Evolutionary conservation across 2,888 invertebrate genomes (phyloP).

Genomic region (Thecocarcelia acutangulata): DNA sequence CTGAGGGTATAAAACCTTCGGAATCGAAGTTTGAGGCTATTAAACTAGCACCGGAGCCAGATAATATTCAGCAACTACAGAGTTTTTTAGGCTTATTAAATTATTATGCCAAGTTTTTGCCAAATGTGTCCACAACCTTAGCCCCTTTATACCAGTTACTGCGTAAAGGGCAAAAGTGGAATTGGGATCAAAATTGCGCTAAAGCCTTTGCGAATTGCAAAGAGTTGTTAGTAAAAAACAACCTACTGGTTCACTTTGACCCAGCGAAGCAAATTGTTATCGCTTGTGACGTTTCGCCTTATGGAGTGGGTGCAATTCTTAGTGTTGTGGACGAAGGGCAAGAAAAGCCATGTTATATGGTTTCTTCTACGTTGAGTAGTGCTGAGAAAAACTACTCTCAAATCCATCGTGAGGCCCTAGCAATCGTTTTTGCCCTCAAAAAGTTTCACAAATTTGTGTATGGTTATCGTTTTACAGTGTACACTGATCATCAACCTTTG

Average conservation of each 20-base stretch:
- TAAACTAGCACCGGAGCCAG: slow-evolving; percentile 28
- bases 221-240: background rate
- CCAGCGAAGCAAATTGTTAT: background rate
- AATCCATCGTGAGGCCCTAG: slow-evolving; percentile 18
- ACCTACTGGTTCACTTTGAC: background rate
- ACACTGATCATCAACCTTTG: slow-evolving; percentile 42
- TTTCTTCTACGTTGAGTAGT: slow-evolving; percentile 25
- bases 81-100: slow-evolving; percentile 55
- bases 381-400: slow-evolving; percentile 38
- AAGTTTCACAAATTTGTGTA: slow-evolving; percentile 41
- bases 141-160: slow-evolving; percentile 35
- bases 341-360: slow-evolving; percentile 37
- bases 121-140: slow-evolving; percentile 26
- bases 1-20: slow-evolving; percentile 62
- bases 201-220: background rate
- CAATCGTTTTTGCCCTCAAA: slow-evolving; percentile 17
- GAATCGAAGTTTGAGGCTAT: slow-evolving; percentile 51
- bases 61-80: slow-evolving; percentile 32
- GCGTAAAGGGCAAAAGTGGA: background rate
- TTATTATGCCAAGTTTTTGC: slow-evolving; percentile 37
- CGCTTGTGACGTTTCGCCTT: background rate
- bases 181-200: background rate
- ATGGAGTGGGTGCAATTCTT: slow-evolving; percentile 16
- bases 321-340: slow-evolving; percentile 8
- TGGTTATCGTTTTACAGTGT: slow-evolving; percentile 14